Base-by-base conservation (phyloP, 1,140 invertebrate genomes). In the Bombus huntii region DNA sequence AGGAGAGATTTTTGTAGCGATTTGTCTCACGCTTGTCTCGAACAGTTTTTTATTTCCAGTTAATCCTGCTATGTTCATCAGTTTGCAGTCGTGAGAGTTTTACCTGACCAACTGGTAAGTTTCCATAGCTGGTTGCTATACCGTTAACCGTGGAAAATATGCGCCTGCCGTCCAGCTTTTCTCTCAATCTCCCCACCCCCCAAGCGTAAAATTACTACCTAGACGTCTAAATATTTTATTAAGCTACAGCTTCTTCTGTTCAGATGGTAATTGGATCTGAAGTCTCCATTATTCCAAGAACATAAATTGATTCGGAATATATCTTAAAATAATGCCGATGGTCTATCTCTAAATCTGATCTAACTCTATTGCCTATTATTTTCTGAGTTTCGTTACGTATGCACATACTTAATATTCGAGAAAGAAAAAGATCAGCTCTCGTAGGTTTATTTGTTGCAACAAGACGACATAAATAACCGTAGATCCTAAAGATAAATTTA, bases 141-240 rank as follows among this genome's bases (percentile, higher is more conserved):
- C 34, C 53, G 75, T 77, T 65, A 59, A 42, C 59, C 57, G 37
- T 65, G 75, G 34, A 78, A 78, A 78, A 78, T 78, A 78, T 78
- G 37, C 37, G 53, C 5, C 28, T 39, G 9, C 4, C 37, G 75
- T 66, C 34, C 39, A 59, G 22, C 57, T 77, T 62, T 59, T 39
- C 53, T 22, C 72, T 39, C n/a, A 6, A 12, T 75, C 42, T 22
- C 10, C n/a, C 28, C 0, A 13, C 42, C 73, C 42, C 2, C 42
- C 15, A 53, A 44, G 22, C 5, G 31, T 8, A 28, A n/a, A 34
- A 34, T 31, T 53, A 15, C 25, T 34, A 9, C 4, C 9, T 18
- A 15, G 10, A 53, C 44, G 73, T 34, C 22, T 34, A 47, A 53
- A 75, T 75, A 22, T 44, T 31, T 53, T 34, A 75, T 75, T n/a